Percentiles rank a stretch among this genome's conserved stretches.
phyloP scores from a whole-genome alignment of 2,113 vertebrate genomes.

The Copsychus sechellarum region DNA sequence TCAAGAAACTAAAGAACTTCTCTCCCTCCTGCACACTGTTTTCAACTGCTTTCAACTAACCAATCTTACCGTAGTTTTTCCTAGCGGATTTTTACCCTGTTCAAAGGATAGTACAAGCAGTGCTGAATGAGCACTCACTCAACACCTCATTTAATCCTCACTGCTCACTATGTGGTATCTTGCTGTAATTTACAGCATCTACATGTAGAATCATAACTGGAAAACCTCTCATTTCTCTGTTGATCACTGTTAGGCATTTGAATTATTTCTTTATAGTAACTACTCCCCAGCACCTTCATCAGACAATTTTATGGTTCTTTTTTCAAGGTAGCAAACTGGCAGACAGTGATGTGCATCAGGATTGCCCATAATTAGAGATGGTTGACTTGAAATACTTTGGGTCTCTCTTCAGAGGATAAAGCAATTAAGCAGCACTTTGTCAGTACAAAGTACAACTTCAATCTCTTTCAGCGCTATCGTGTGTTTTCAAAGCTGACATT shows the following conservation, averaged over 20 bases:
- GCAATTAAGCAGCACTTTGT: constrained; percentile 63
- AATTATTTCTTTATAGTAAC: neutral
- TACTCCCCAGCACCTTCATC: neutral
- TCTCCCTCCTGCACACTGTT: neutral
- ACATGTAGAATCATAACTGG: neutral
- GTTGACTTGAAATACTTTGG: constrained; percentile 41
- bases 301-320: neutral
- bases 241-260: neutral
- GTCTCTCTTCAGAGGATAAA: constrained; percentile 53
- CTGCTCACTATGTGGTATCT: neutral
- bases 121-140: neutral
- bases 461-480: constrained; percentile 46
- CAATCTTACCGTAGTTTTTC: neutral
- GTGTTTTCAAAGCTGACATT: constrained; percentile 58
- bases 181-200: neutral
- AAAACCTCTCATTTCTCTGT: neutral
- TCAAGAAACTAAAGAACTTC: neutral
- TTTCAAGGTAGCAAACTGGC: neutral
- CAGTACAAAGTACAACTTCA: constrained; percentile 60
- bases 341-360: constrained; percentile 1
- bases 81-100: neutral
- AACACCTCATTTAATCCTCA: neutral
- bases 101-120: neutral
- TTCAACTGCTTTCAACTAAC: neutral
- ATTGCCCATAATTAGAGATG: constrained; percentile 8